Percentiles rank a stretch among this genome's conserved stretches.
Conservation (phyloP, 2,888 invertebrate species). For the Heliconius ethilla region DNA sequence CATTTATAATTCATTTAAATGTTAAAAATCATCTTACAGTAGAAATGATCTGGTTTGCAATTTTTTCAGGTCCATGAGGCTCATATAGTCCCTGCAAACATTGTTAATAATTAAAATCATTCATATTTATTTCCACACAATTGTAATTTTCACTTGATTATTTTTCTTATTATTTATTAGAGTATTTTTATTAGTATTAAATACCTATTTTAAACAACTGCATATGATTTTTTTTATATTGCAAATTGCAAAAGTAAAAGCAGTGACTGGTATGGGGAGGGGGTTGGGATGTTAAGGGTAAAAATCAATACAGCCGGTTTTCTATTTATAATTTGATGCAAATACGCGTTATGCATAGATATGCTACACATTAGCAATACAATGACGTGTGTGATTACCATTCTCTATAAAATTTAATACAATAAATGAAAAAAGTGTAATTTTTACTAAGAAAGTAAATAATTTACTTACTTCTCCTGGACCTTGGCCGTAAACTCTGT, state of each 20-base stretch:
- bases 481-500: constrained; percentile 85
- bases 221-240: neutral
- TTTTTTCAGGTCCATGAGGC: constrained; percentile 85
- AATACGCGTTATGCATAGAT: neutral
- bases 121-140: neutral
- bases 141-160: neutral
- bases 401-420: neutral
- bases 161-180: neutral
- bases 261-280: neutral
- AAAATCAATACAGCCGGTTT: constrained; percentile 32
- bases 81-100: constrained; percentile 82
- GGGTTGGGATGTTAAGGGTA: constrained; percentile 25
- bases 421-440: neutral
- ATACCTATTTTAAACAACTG: neutral
- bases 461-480: constrained; percentile 43
- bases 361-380: neutral
- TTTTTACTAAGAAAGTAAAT: neutral
- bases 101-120: constrained; percentile 44
- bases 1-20: neutral
- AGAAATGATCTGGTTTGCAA: constrained; percentile 87
- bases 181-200: neutral
- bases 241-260: neutral
- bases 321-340: constrained; percentile 10
- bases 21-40: constrained; percentile 68
- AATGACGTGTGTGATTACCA: neutral